These are phyloP conservation scores for Forbesichthys papilliferus DNA, from an alignment of 2,113 vertebrate species.

Conservation along the genomic window DNA sequence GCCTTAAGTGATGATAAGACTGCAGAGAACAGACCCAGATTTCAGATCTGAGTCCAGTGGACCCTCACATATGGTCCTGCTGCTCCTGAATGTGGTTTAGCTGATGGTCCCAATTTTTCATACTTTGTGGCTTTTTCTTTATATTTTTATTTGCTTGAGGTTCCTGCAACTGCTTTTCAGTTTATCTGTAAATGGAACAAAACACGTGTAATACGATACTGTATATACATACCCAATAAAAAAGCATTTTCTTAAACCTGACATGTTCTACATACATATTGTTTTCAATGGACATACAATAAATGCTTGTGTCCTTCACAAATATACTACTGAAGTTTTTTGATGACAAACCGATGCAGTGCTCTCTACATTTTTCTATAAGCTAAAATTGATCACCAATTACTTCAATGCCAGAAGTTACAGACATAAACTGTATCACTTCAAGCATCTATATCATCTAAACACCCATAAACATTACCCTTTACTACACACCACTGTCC, in stretches of 20 bases:
- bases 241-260: background rate
- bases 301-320: background rate
- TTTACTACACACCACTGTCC: no score
- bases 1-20: conserved; percentile 20
- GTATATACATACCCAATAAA: background rate
- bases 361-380: no score
- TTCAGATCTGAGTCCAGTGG: conserved; percentile 13
- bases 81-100: conserved; percentile 60
- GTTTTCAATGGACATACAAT: background rate
- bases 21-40: conserved; percentile 11
- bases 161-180: conserved; percentile 26
- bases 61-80: conserved; percentile 54
- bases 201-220: background rate
- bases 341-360: no score
- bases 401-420: no score
- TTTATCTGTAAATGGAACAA: conserved; percentile 10
- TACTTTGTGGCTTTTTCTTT: conserved; percentile 42
- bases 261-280: background rate
- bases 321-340: no score
- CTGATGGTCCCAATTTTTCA: conserved; percentile 23
- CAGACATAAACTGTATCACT: no score
- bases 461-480: no score
- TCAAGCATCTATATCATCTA: no score
- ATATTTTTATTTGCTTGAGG: conserved; percentile 50
- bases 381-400: no score